Evolutionary conservation across 2,113 vertebrate genomes (phyloP).

Genomic region (Mus pahari): DNA sequence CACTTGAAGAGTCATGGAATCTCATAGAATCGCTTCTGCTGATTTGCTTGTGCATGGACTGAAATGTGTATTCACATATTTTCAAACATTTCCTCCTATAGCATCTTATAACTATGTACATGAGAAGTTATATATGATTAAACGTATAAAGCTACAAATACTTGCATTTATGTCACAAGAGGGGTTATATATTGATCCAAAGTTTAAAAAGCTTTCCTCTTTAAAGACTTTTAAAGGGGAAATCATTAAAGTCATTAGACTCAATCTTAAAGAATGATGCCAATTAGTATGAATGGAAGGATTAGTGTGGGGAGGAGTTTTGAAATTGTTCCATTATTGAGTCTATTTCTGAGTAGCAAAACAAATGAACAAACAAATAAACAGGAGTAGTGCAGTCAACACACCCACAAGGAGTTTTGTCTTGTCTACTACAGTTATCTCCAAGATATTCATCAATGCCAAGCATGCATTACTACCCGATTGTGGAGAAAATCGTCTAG

Average conservation of each 20-base stretch:
- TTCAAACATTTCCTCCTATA: not conserved
- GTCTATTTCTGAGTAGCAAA: not conserved
- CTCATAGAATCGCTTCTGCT: not conserved
- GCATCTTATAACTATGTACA: not conserved
- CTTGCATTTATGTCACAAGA: not conserved
- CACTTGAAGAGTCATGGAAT: not conserved
- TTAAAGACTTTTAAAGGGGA: not conserved
- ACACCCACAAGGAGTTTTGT: not conserved
- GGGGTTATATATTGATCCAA: not conserved
- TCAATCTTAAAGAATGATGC: not conserved
- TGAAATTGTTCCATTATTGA: not conserved
- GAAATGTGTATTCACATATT: not conserved
- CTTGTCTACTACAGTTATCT: not conserved
- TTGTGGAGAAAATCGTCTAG: not conserved
- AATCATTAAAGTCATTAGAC: not conserved
- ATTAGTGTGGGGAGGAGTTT: not conserved
- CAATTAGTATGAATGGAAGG: not conserved
- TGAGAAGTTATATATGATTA: not conserved
- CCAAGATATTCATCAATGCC: not conserved
- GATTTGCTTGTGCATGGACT: not conserved
- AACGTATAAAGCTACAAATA: not conserved
- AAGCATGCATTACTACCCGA: not conserved
- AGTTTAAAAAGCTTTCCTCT: not conserved
- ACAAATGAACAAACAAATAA: not conserved
- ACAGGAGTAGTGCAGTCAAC: not conserved